These are phyloP conservation scores for Puma concolor DNA, from an alignment of 2,113 vertebrate genomes.

Conservation along the genomic window DNA sequence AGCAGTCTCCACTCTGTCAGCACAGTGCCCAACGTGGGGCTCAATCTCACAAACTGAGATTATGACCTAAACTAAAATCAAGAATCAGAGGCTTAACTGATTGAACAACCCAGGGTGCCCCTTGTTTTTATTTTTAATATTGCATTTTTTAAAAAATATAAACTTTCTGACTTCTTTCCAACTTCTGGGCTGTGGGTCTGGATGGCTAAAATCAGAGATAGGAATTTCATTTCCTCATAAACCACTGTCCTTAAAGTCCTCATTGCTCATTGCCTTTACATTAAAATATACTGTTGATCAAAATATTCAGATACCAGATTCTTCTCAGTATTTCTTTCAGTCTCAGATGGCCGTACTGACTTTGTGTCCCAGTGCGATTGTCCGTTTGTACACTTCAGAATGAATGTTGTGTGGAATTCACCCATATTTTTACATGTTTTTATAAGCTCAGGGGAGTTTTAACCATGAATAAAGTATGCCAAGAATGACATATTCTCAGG, in stretches of 20 bases:
- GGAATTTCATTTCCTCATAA: background rate
- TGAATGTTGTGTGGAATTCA: background rate
- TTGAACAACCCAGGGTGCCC: too few relatives aligned
- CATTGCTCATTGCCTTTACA: background rate
- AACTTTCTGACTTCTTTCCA: background rate
- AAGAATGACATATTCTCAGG: background rate
- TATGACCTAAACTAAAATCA: too few relatives aligned
- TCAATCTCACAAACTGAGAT: too few relatives aligned
- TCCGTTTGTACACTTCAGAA: background rate
- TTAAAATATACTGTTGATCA: background rate
- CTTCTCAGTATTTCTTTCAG: background rate
- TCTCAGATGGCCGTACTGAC: background rate
- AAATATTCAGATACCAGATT: background rate
- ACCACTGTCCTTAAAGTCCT: background rate
- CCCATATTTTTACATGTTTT: background rate
- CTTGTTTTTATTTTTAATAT: background rate
- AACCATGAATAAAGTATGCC: background rate
- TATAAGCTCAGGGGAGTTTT: background rate
- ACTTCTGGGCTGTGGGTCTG: background rate
- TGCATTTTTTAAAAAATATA: background rate
- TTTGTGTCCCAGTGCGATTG: background rate
- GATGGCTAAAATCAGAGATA: background rate
- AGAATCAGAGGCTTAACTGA: too few relatives aligned
- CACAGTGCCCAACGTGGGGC: too few relatives aligned
- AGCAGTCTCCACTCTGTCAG: too few relatives aligned